Evolutionary conservation across 2,888 invertebrate species (phyloP).

Genomic region (Sipunculus nudus): DNA sequence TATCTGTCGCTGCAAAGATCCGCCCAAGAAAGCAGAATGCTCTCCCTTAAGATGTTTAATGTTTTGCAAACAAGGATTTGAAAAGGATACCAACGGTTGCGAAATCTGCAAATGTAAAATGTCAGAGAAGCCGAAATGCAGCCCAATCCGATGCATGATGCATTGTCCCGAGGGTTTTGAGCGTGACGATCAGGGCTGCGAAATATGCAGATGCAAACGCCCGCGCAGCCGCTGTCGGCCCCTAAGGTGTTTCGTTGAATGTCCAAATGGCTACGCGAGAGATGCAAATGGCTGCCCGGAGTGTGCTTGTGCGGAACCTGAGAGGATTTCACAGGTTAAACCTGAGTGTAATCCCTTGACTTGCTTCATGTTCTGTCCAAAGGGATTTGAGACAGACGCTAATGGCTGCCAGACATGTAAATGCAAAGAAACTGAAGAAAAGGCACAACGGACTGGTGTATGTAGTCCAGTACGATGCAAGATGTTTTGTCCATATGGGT

Average conservation of each 20-base stretch:
- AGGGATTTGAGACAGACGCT: conserved; percentile 9
- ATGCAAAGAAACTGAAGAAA: too few species aligned
- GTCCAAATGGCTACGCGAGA: conserved; percentile 11
- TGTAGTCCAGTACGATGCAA: too few species aligned
- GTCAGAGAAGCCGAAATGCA: too few species aligned
- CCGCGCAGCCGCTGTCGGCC: too few species aligned
- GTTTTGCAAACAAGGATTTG: conserved; percentile 29
- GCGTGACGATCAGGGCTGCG: conserved; percentile 18
- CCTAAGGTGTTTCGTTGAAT: too few species aligned
- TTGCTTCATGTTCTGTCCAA: too few species aligned
- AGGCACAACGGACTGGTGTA: too few species aligned
- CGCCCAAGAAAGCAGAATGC: conserved; percentile 1
- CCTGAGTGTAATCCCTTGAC: too few species aligned
- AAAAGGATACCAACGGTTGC: conserved; percentile 25
- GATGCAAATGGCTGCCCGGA: conserved; percentile 16
- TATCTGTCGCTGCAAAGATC: background rate
- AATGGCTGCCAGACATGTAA: conserved; percentile 19
- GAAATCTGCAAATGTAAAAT: conserved; percentile 22
- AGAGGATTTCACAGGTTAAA: too few species aligned
- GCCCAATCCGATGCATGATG: conserved; percentile 6
- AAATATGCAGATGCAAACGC: conserved; percentile 18
- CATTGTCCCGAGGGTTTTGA: conserved; percentile 12
- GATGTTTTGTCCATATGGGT: too few species aligned
- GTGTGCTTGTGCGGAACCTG: conserved; percentile 13
- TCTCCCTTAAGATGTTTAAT: conserved; percentile 18